These are phyloP conservation scores for Boulengeromyrus knoepffleri DNA, from an alignment of 2,113 vertebrate genomes.

Conservation along the genomic window DNA sequence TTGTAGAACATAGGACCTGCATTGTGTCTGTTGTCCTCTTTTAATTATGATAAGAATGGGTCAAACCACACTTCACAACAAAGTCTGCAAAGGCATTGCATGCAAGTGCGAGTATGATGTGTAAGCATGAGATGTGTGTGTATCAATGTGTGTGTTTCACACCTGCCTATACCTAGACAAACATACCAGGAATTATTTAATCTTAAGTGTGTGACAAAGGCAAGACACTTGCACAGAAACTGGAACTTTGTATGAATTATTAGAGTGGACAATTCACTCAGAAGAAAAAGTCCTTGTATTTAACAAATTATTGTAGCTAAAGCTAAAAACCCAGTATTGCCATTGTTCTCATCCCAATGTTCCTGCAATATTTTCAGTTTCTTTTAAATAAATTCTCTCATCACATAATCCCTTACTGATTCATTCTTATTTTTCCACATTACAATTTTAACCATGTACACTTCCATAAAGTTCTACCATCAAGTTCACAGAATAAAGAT, in stretches of 20 bases:
- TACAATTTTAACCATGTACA: neutral
- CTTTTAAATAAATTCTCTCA: neutral
- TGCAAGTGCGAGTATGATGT: neutral
- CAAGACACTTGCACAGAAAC: neutral
- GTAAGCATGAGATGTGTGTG: neutral
- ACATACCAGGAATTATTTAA: neutral
- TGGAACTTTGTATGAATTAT: neutral
- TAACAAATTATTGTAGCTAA: neutral
- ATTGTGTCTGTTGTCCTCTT: neutral
- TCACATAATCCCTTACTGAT: neutral
- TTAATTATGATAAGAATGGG: neutral
- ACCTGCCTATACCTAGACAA: neutral
- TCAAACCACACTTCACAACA: neutral
- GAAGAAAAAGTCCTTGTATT: neutral
- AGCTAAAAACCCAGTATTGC: neutral
- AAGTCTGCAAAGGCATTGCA: neutral
- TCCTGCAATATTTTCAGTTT: neutral
- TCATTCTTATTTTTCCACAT: neutral
- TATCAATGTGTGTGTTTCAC: neutral
- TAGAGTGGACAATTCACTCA: neutral
- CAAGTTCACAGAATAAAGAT: neutral
- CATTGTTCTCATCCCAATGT: neutral
- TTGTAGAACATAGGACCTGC: neutral
- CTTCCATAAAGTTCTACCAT: neutral
- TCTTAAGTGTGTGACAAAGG: neutral